A percentile compares a stretch with the other conserved stretches of the same genome.
phyloP scores from a whole-genome alignment of 2,888 invertebrate species.

The Tyria jacobaeae region DNA sequence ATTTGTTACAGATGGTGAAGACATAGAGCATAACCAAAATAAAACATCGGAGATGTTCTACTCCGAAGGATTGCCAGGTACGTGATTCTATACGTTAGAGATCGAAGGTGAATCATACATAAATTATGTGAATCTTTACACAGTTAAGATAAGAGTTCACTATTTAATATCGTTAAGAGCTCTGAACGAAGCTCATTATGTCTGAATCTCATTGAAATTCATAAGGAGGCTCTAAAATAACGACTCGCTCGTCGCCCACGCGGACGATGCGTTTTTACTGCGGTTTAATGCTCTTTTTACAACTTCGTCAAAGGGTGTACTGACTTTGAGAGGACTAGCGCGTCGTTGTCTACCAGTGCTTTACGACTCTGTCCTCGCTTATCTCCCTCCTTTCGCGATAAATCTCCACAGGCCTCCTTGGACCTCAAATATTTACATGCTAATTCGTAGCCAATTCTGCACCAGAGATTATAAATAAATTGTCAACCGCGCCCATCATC shows the following conservation, averaged over 20 bases:
- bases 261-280: conserved; percentile 84
- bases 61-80: conserved; percentile 61
- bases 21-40: conserved; percentile 48
- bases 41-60: conserved; percentile 53
- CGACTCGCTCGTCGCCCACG: conserved; percentile 68
- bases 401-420: conserved; percentile 82
- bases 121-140: conserved; percentile 35
- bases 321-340: conserved; percentile 54
- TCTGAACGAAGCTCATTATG: conserved; percentile 66
- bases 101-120: conserved; percentile 40
- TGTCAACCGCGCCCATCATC: conserved; percentile 76
- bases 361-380: conserved; percentile 82
- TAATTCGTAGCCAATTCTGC: conserved; percentile 85
- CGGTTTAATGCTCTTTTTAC: conserved; percentile 86
- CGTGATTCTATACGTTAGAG: conserved; percentile 22
- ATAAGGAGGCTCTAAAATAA: conserved; percentile 82
- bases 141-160: conserved; percentile 51
- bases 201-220: conserved; percentile 83
- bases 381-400: conserved; percentile 81
- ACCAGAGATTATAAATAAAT: conserved; percentile 86
- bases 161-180: conserved; percentile 62
- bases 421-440: conserved; percentile 86
- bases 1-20: conserved; percentile 56
- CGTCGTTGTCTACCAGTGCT: conserved; percentile 65
- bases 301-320: conserved; percentile 84